Evolutionary conservation across 23 tunicate species (phyloP), one percentile per base, ranked within the genome.

Genomic region (Styela plicata): DNA sequence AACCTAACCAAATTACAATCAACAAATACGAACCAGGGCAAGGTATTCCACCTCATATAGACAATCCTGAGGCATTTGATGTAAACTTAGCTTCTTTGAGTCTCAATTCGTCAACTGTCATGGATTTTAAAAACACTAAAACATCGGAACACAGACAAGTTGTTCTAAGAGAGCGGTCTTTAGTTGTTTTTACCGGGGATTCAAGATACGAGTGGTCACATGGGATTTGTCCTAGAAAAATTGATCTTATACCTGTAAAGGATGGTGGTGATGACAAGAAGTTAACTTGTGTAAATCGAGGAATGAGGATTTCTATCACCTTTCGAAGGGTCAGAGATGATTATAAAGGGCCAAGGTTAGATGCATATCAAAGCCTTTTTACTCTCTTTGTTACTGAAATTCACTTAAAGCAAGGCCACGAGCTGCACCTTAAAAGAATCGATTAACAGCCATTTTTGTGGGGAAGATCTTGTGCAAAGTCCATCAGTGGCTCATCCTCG

Each of bases 11-110:
- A 78, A 69, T 89, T 25, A 96, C 99, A 30, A 84, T 93, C 36
- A 96, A 96, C 74, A 91, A 64, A 31, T 96, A 96, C 63, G 79
- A 87, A 0, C 97, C 99, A 34, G 99, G 99, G 1, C 94, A 96
- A 61, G 99, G 99, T 10, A 96, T 96, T 62, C 97, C 99, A 5
- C 87, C 85, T 24, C 99, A 96, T 78, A 80, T 85, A 57, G 99
- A 91, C 76, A 96, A 96, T 63, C 86, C 97, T 32, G 71, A 66
- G 0, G 92, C 97, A 70, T 95, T 95, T 84, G 97, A 67, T 63
- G 86, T 31, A 17, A 53, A 44, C 2, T 23, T 96, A 13, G 74
- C 86, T n/a, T 84, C 97, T 7, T 20, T 96, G 1, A 88, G 95
- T 63, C 70, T 96, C 57, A 86, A 86, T 24, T 87, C 99, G 23